Conservation (phyloP, 2,797 vertebrate genomes). For the Acipenser oxyrinchus region DNA sequence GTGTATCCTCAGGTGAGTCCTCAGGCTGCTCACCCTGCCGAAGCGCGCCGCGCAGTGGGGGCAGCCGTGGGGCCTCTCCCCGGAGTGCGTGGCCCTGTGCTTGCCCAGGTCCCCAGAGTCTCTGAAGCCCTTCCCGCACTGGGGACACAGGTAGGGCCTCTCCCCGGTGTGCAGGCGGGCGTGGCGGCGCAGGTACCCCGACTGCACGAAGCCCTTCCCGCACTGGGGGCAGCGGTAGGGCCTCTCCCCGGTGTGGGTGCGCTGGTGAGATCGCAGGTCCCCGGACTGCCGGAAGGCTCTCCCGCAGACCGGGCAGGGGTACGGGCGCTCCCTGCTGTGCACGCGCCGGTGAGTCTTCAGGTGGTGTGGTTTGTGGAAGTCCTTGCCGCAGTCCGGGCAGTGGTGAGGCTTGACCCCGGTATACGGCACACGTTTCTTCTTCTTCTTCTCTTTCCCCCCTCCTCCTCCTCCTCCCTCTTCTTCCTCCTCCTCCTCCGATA, state of each 20-base stretch:
- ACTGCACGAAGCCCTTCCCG: conserved; percentile 45
- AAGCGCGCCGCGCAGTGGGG: background rate
- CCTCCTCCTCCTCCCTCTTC: background rate
- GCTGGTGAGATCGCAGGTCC: conserved; percentile 44
- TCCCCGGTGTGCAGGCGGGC: background rate
- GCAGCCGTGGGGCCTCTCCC: background rate
- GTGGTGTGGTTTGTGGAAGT: conserved; percentile 47
- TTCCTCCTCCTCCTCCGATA: background rate
- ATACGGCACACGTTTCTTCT: conserved; percentile 32
- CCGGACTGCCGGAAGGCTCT: conserved; percentile 49
- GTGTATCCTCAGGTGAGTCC: background rate
- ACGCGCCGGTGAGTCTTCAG: conserved; percentile 44
- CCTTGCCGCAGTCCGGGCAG: conserved; percentile 42
- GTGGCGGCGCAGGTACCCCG: conserved; percentile 33
- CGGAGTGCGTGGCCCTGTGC: background rate
- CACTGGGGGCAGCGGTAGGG: conserved; percentile 44
- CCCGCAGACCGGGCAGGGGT: conserved; percentile 37
- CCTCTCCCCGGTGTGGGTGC: conserved; percentile 41
- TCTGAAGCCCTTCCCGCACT: background rate
- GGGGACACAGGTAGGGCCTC: background rate
- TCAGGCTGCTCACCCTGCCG: background rate
- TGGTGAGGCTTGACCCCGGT: conserved; percentile 41
- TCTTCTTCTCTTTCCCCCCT: background rate
- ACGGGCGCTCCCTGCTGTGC: conserved; percentile 38
- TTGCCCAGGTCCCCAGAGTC: background rate